Conservation (phyloP, 2,888 invertebrate genomes). For the Drosophila macrothrix region DNA sequence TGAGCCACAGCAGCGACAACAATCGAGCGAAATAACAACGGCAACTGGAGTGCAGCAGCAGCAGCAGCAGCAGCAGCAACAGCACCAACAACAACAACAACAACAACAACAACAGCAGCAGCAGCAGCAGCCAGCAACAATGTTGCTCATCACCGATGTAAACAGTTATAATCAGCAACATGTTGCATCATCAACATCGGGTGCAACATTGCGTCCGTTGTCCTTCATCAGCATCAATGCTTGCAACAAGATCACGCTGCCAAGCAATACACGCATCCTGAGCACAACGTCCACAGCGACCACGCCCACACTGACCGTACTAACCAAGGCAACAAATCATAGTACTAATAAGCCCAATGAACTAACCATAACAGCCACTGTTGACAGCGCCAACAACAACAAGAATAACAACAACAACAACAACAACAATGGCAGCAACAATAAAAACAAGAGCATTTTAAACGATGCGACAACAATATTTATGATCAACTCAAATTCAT, state of each 20-base stretch:
- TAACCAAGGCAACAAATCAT: conserved; percentile 57
- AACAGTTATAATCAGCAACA: conserved; percentile 79
- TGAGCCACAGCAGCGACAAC: conserved; percentile 55
- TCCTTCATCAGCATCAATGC: conserved; percentile 82
- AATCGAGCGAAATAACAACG: conserved; percentile 5
- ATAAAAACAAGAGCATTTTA: conserved; percentile 39
- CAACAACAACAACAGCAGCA: conserved; percentile 48
- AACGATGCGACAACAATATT: conserved; percentile 66
- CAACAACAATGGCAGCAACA: conserved; percentile 37
- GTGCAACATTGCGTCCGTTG: conserved; percentile 76
- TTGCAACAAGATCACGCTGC: conserved; percentile 81
- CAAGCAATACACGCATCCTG: conserved; percentile 80
- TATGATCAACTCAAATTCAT: conserved; percentile 71
- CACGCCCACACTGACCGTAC: conserved; percentile 58
- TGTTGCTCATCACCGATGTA: conserved; percentile 82
- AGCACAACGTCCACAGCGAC: conserved; percentile 64
- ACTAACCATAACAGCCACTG: conserved; percentile 70
- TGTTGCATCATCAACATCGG: conserved; percentile 32
- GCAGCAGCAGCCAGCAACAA: conserved; percentile 72
- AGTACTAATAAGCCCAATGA: conserved; percentile 66
- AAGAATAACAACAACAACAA: conserved; percentile 40
- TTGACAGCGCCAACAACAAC: conserved; percentile 33
- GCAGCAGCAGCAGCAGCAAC: conserved; percentile 16
- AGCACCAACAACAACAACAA: no score
- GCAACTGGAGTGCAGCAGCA: conserved; percentile 8